A percentile compares a stretch with the other conserved stretches of the same genome.
These are phyloP conservation scores for Myripristis murdjan DNA, from an alignment of 2,797 vertebrate species.

Conservation along the genomic window DNA sequence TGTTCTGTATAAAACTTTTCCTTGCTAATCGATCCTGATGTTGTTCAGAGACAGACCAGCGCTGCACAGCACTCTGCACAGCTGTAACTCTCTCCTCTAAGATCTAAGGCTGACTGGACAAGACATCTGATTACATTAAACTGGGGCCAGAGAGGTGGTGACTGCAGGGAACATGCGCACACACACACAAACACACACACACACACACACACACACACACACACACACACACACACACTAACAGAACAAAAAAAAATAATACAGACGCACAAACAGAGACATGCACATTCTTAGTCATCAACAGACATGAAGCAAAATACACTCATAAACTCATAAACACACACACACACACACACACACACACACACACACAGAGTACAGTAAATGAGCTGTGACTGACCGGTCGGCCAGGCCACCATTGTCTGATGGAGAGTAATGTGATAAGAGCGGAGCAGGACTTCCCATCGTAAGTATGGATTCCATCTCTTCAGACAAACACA, in stretches of 20 bases:
- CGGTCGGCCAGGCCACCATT: neutral
- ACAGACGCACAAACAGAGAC: slow-evolving; percentile 19
- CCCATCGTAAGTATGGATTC: slow-evolving; percentile 6
- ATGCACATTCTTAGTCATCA: neutral
- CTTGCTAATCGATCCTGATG: neutral
- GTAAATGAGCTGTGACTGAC: slow-evolving; percentile 34
- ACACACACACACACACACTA: too few relatives aligned
- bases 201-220: slow-evolving; percentile 17
- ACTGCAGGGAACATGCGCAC: slow-evolving; percentile 36
- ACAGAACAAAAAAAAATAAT: too few relatives aligned
- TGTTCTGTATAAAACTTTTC: neutral
- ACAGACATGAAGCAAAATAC: neutral
- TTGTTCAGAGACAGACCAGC: slow-evolving; percentile 3
- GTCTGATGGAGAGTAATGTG: slow-evolving; percentile 44
- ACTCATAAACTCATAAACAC: neutral
- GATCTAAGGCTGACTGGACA: slow-evolving; percentile 46
- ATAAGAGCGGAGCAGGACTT: slow-evolving; percentile 27
- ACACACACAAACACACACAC: slow-evolving; percentile 41
- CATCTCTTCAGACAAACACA: slow-evolving; percentile 16
- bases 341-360: neutral
- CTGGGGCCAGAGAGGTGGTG: slow-evolving; percentile 47
- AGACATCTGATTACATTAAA: slow-evolving; percentile 67
- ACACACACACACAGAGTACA: neutral
- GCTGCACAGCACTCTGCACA: slow-evolving; percentile 8
- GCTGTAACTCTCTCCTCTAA: slow-evolving; percentile 43